These are phyloP conservation scores for Lasioglossum pauxillum DNA, from an alignment of 2,888 invertebrate species.

Conservation along the genomic window DNA sequence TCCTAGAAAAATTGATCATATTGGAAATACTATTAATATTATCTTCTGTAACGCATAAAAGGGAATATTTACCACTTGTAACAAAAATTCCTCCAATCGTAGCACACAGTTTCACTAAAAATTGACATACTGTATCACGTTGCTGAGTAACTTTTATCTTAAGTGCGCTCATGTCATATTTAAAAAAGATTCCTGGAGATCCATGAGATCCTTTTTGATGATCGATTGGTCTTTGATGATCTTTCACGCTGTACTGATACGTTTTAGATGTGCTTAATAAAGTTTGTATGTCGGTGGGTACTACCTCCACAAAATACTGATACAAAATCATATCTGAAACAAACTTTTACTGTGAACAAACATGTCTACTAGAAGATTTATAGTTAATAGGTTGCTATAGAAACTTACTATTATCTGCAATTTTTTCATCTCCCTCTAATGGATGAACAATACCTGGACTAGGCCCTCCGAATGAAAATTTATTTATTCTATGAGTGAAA, in stretches of 20 bases:
- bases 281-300: constrained; percentile 96
- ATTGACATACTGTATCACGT: constrained; percentile 91
- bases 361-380: background rate
- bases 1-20: constrained; percentile 64
- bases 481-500: constrained; percentile 97
- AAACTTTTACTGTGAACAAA: background rate
- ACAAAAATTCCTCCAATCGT: constrained; percentile 97
- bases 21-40: background rate
- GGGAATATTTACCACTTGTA: constrained; percentile 87
- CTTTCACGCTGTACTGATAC: constrained; percentile 97
- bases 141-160: constrained; percentile 93
- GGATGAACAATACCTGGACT: constrained; percentile 96
- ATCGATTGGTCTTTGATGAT: constrained; percentile 92
- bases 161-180: constrained; percentile 96
- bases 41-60: constrained; percentile 79
- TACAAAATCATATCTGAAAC: constrained; percentile 90
- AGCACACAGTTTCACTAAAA: constrained; percentile 94
- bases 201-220: constrained; percentile 94
- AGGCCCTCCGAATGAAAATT: constrained; percentile 96
- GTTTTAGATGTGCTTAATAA: constrained; percentile 90
- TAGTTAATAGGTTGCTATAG: background rate
- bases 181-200: constrained; percentile 96
- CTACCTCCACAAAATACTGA: constrained; percentile 98
- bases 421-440: constrained; percentile 96
- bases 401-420: constrained; percentile 88